A percentile compares a stretch with the other conserved stretches of the same genome.
These are phyloP conservation scores for Antheraea assamensis DNA, from an alignment of 2,888 invertebrate genomes.

Conservation along the genomic window DNA sequence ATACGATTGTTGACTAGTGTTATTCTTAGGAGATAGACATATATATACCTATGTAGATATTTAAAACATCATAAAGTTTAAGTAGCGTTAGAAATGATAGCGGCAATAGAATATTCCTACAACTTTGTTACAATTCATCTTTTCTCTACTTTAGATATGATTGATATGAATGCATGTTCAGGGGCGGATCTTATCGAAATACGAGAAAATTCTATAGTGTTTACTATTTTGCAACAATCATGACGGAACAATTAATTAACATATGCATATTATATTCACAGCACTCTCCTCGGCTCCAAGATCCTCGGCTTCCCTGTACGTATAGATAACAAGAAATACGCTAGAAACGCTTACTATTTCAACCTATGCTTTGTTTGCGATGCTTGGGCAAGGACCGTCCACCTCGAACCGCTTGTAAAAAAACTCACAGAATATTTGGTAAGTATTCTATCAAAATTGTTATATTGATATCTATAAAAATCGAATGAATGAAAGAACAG, in stretches of 20 bases:
- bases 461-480: not conserved
- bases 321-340: slow-evolving; percentile 90
- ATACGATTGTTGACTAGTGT: no score
- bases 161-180: no score
- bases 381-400: slow-evolving; percentile 88
- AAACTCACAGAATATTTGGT: slow-evolving; percentile 91
- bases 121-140: no score
- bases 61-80: no score
- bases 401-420: slow-evolving; percentile 90
- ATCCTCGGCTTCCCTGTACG: slow-evolving; percentile 91
- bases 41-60: no score
- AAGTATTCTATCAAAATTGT: slow-evolving; percentile 43
- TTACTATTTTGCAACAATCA: no score
- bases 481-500: not conserved
- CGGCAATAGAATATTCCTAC: no score
- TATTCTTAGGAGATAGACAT: no score
- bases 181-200: not conserved
- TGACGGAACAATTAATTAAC: not conserved
- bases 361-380: slow-evolving; percentile 93
- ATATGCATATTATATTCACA: slow-evolving; percentile 44
- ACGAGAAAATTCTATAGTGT: not conserved
- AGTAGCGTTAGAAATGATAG: no score
- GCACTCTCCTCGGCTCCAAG: slow-evolving; percentile 88
- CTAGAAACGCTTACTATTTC: slow-evolving; percentile 91
- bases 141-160: no score